Evolutionary conservation across 2,113 vertebrate genomes (phyloP).

Genomic region (Pygoscelis adeliae): DNA sequence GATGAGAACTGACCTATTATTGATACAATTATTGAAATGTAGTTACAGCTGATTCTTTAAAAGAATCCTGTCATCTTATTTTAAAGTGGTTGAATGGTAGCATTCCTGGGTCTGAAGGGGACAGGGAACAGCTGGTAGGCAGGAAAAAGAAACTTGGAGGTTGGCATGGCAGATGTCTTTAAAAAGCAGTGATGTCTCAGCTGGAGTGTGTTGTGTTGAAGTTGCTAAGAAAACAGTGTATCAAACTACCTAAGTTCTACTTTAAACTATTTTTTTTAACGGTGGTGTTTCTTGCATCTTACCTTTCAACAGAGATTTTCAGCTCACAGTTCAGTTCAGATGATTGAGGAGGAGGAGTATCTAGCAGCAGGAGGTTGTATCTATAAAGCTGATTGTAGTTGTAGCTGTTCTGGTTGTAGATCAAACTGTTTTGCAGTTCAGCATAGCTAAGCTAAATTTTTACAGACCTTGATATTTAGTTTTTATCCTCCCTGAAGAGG

Average conservation of each 20-base stretch:
- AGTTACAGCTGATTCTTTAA: not conserved
- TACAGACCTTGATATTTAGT: not conserved
- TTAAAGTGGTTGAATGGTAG: not conserved
- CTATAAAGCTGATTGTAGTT: not conserved
- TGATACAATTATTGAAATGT: not conserved
- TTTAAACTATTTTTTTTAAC: not conserved
- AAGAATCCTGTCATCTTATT: not conserved
- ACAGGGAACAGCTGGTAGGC: too few species aligned
- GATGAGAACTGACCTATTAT: not conserved
- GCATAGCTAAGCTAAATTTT: not conserved
- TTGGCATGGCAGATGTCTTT: not conserved
- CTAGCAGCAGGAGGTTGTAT: too few species aligned
- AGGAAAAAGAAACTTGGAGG: not conserved
- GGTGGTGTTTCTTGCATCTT: not conserved
- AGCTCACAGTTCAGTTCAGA: accelerated
- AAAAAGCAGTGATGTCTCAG: not conserved
- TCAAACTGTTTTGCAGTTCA: not conserved
- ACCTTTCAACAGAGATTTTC: not conserved
- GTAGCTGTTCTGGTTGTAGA: not conserved
- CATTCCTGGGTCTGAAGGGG: too few species aligned
- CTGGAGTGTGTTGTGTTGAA: not conserved
- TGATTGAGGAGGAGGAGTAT: too few species aligned
- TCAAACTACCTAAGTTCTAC: not conserved
- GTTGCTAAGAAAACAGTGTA: not conserved
- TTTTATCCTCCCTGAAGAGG: not conserved